Conservation (phyloP, 1,140 invertebrate species). For the Drosophila sucinea region DNA sequence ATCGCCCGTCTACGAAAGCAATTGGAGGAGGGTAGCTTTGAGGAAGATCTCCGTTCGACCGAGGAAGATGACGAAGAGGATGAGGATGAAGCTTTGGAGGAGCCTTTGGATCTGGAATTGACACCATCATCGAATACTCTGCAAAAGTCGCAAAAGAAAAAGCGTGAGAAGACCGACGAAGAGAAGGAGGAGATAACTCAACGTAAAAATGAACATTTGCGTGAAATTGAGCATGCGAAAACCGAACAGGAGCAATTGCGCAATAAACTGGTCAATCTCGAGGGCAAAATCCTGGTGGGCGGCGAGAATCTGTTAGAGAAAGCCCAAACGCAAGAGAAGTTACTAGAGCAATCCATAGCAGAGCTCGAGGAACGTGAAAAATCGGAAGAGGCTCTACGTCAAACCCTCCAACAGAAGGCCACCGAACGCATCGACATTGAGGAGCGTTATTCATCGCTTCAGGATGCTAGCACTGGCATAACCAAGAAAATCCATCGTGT, state of each 20-base stretch:
- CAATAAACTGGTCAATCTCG: constrained; percentile 94
- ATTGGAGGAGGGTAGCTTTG: constrained; percentile 86
- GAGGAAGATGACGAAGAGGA: constrained; percentile 76
- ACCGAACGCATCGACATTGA: constrained; percentile 97
- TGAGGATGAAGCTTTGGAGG: constrained; percentile 62
- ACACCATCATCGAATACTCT: constrained; percentile 72
- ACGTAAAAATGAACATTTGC: constrained; percentile 85
- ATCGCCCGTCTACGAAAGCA: constrained; percentile 96
- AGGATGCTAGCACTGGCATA: constrained; percentile 96
- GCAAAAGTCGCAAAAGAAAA: constrained; percentile 84
- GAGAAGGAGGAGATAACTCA: constrained; percentile 87
- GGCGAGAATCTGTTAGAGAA: constrained; percentile 99
- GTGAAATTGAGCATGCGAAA: constrained; percentile 85
- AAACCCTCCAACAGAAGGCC: constrained; percentile 93
- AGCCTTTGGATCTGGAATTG: constrained; percentile 82
- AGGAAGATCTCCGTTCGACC: constrained; percentile 69
- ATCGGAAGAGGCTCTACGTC: constrained; percentile 92
- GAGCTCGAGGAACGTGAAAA: constrained; percentile 94
- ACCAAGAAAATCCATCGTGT: constrained; percentile 97
- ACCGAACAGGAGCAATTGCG: constrained; percentile 89
- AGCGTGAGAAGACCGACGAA: constrained; percentile 84
- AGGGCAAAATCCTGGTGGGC: constrained; percentile 98
- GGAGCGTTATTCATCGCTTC: constrained; percentile 96
- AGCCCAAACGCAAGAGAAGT: constrained; percentile 95
- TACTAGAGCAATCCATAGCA: constrained; percentile 94